Evolutionary conservation across 1,140 invertebrate species (phyloP), one percentile per base, ranked within the genome.

Genomic region (Drosophila murphyi): DNA sequence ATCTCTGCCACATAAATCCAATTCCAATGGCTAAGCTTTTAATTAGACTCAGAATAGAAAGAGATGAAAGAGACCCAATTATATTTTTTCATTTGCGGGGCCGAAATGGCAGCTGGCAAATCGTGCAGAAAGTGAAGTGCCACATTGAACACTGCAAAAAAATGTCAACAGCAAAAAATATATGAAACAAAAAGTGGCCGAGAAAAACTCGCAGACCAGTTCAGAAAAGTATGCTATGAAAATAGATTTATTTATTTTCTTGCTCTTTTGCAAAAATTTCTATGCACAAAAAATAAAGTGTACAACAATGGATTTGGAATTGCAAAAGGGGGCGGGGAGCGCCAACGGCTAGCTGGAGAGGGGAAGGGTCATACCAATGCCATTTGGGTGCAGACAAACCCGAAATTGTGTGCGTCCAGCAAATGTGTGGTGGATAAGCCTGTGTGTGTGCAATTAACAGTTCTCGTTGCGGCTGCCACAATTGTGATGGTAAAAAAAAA

Each of bases 41-140:
- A 85, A 85, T 86, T 85, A 81, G 82, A 70, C 67, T 31, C 20
- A 39, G 50, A 45, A 59, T 43, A n/a, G 37, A 10, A 4, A 3
- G 10, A n/a, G 34, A 8, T 34, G 12, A 41, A 32, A 28, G 50
- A 63, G 65, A 61, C 55, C 77, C 85, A 89, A 88, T 88, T 88
- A 89, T 69, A 89, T 80, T 83, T 83, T 83, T 77, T 76, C 76
- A 72, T 80, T 83, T 78, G 65, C 63, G 77, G 60, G 73, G 32
- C 76, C 78, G 80, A 88, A 89, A 88, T 89, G 77, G 80, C 62
- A 71, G 56, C 35, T 63, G 62, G 34, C 79, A 77, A 83, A 85
- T 83, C 68, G 52, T 60, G 64, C 73, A 61, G 64, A 54, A 77
- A 61, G 59, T 81, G 74, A 82, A 82, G 56, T 75, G 78, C 61